Conservation (phyloP, 2,888 invertebrate genomes). For the Xylota sylvarum region DNA sequence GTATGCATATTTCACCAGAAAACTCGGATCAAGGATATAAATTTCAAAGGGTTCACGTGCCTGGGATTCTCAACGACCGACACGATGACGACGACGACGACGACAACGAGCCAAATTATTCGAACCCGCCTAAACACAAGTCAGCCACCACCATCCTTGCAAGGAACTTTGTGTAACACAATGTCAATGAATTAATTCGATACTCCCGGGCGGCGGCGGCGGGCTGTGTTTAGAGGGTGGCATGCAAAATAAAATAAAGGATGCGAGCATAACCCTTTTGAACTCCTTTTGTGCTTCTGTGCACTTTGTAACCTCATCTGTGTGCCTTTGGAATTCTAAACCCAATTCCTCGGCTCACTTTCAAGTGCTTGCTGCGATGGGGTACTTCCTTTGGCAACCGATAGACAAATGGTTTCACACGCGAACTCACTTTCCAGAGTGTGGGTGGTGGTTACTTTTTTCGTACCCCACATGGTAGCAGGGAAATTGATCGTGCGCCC, state of each 20-base stretch:
- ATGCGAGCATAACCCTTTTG: conserved; percentile 65
- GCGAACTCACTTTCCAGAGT: conserved; percentile 26
- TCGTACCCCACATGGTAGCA: not conserved
- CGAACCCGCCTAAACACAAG: conserved; percentile 66
- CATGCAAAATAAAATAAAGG: conserved; percentile 71
- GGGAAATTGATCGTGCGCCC: conserved; percentile 14
- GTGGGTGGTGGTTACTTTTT: not conserved
- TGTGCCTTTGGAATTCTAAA: conserved; percentile 63
- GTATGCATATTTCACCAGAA: conserved; percentile 57
- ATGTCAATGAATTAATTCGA: conserved; percentile 80
- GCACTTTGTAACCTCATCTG: conserved; percentile 73
- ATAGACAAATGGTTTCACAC: conserved; percentile 56
- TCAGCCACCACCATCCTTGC: conserved; percentile 35
- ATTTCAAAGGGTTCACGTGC: conserved; percentile 77
- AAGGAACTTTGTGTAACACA: conserved; percentile 79
- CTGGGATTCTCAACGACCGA: conserved; percentile 65
- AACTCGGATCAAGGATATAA: conserved; percentile 73
- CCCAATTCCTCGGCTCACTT: conserved; percentile 49
- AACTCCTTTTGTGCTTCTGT: conserved; percentile 62
- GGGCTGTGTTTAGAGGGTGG: conserved; percentile 42
- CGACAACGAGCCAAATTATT: conserved; percentile 66
- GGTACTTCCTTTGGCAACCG: conserved; percentile 24
- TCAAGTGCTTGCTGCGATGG: conserved; percentile 58
- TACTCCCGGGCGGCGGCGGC: conserved; percentile 75
- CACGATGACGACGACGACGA: conserved; percentile 25